Percentiles rank a stretch among this genome's conserved stretches.
Evolutionary conservation across 2,113 vertebrate genomes (phyloP).

Genomic region (Rhodinocichla rosea): DNA sequence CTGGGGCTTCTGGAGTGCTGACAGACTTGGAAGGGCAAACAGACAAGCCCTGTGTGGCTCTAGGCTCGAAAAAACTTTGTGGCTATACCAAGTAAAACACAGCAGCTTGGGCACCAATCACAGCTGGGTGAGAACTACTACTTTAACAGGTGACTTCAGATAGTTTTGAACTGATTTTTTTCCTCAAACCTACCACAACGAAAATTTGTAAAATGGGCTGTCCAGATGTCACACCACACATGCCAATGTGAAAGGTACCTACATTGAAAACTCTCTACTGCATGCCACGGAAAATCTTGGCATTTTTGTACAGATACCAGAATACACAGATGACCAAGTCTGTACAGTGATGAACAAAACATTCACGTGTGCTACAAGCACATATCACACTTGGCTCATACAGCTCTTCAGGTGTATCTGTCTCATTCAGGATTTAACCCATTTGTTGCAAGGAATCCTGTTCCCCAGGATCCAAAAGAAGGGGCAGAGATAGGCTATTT

Average conservation of each 20-base stretch:
- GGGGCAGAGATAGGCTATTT: not conserved
- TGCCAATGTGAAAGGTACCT: not conserved
- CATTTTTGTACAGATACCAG: not conserved
- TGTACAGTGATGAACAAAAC: not conserved
- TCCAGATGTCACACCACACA: not conserved
- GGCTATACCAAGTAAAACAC: not conserved
- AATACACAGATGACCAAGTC: not conserved
- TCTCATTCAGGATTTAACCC: not conserved
- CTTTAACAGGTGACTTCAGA: not conserved
- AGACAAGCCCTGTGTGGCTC: rapidly evolving
- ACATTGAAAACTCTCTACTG: not conserved
- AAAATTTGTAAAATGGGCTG: not conserved
- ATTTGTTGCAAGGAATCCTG: not conserved
- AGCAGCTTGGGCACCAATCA: not conserved
- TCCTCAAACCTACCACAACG: not conserved
- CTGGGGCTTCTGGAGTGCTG: not conserved
- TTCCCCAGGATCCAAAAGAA: not conserved
- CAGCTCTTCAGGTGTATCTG: not conserved
- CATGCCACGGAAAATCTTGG: not conserved
- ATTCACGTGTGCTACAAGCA: rapidly evolving
- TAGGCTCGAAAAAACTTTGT: not conserved
- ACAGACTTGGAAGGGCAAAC: not conserved
- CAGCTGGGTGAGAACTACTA: not conserved
- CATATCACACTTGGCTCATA: rapidly evolving
- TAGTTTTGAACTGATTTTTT: not conserved